Evolutionary conservation across 2,113 vertebrate species (phyloP).

Genomic region (Prionailurus viverrinus): DNA sequence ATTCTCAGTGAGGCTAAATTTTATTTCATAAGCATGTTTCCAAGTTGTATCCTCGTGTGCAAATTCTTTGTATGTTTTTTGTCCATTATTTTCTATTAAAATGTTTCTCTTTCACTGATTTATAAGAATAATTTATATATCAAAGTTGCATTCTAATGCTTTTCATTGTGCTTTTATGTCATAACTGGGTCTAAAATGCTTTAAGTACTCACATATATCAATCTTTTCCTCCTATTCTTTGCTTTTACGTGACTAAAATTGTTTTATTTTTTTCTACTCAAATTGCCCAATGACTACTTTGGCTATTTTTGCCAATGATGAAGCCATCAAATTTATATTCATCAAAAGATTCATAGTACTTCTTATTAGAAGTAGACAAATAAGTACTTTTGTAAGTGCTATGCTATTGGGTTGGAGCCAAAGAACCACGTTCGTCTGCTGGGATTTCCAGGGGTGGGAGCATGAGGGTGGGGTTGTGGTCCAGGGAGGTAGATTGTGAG

Average conservation of each 20-base stretch:
- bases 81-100: background rate
- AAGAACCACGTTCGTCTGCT: background rate
- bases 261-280: slow-evolving; percentile 21
- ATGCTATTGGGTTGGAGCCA: no score
- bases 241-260: background rate
- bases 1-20: background rate
- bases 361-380: background rate
- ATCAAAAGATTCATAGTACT: background rate
- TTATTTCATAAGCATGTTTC: background rate
- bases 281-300: background rate
- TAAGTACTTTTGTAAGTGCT: background rate
- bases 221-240: background rate
- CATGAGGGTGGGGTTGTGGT: fast-evolving
- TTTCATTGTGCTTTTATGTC: slow-evolving; percentile 9
- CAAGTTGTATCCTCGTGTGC: background rate
- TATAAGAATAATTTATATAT: background rate
- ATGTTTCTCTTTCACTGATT: background rate
- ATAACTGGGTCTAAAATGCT: background rate
- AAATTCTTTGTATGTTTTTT: background rate
- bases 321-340: background rate
- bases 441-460: background rate
- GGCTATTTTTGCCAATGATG: background rate
- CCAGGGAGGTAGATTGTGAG: background rate
- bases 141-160: slow-evolving; percentile 3
- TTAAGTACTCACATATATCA: background rate